Evolutionary conservation across 2,888 invertebrate species (phyloP), one percentile per base, ranked within the genome.

Genomic region (Xanthia togata): DNA sequence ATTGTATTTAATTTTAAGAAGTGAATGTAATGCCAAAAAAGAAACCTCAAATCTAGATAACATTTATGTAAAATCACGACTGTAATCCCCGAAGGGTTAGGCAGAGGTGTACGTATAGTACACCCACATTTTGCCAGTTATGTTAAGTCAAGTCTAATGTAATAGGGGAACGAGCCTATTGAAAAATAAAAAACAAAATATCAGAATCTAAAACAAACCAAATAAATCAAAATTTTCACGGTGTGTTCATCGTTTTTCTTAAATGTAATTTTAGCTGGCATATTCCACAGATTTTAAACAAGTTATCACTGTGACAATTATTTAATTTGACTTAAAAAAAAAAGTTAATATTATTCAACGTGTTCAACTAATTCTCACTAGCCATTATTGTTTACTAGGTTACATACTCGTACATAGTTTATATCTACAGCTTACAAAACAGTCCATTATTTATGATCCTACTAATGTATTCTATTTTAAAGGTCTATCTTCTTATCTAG

Each of bases 391-490:
- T 74, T 35, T 35, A 70, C 38, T 57, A 81, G 14, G 20, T 26
- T 35, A 71, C 23, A 78, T 59, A n/a, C n/a, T n/a, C n/a, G n/a
- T 62, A 47, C 71, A 50, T 71, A 65, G 35, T 70, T 60, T 44
- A 71, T 72, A 26, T 62, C n/a, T 70, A 59, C 20, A 76, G 60
- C 57, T 64, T 70, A 86, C 70, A 79, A 79, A 73, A 76, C 59
- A 76, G 55, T 53, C 5, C 62, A 70, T 76, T 65, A 78, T 85
- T 77, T 85, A 79, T 76, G 60, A 74, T 76, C 47, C 38, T 17
- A 71, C 41, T 84, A 82, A 85, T 78, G 71, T 77, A 81, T 85
- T 87, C 78, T 78, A 79, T 79, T 82, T 76, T 12, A 82, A 81
- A 87, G 53, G 73, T 76, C 73, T 76, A 72, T 80, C 62, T 82